Evolutionary conservation across 2,113 vertebrate genomes (phyloP).

Genomic region (Parus major): DNA sequence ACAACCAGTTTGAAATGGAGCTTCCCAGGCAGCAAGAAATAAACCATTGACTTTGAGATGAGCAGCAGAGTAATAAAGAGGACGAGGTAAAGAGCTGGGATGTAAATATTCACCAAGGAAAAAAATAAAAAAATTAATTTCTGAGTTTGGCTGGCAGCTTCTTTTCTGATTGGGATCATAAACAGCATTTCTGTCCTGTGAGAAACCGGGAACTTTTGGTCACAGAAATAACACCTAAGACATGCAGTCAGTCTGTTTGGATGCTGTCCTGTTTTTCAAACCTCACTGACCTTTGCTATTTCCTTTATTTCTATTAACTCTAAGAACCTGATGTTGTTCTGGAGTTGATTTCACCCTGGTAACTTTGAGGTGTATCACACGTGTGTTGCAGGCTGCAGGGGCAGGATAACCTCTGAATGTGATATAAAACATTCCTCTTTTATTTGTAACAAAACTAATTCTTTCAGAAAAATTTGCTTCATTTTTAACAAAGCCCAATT

Average conservation of each 20-base stretch:
- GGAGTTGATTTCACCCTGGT: not conserved
- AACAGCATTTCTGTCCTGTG: not conserved
- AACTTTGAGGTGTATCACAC: not conserved
- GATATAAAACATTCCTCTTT: not conserved
- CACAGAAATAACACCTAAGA: not conserved
- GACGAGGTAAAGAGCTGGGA: not conserved
- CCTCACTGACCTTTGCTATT: not conserved
- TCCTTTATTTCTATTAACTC: not conserved
- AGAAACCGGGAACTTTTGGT: not conserved
- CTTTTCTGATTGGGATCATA: not conserved
- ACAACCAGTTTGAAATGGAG: not conserved
- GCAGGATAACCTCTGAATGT: not conserved
- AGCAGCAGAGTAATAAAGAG: not conserved
- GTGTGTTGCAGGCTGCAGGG: not conserved
- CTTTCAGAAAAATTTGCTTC: not conserved
- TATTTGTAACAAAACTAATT: not conserved
- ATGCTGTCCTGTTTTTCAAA: not conserved
- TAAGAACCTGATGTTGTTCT: not conserved
- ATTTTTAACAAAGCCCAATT: not conserved
- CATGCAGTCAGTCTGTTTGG: not conserved
- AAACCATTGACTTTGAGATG: not conserved
- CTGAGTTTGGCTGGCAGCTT: not conserved
- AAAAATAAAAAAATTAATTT: not conserved
- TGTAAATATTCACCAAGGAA: not conserved
- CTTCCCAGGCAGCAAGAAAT: not conserved